These are phyloP conservation scores for Sphenopsis melanotis DNA, from an alignment of 2,797 vertebrate species.

Conservation along the genomic window DNA sequence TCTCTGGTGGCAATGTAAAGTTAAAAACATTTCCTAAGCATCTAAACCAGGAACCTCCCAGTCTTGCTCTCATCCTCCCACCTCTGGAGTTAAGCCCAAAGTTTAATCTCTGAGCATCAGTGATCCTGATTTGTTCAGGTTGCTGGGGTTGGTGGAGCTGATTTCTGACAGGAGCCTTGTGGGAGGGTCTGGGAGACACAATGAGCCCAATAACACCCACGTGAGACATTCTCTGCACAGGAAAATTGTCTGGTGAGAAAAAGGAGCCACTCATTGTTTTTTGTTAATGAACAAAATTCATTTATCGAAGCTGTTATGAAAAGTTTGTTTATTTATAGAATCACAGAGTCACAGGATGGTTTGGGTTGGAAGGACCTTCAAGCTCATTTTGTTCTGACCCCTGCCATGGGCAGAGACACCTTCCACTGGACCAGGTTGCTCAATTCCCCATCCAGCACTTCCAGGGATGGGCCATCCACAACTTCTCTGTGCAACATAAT, in stretches of 20 bases:
- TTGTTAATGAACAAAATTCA: background rate
- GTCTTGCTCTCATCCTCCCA: background rate
- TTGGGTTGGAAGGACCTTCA: background rate
- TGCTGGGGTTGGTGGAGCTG: background rate
- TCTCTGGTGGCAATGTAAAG: background rate
- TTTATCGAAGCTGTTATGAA: background rate
- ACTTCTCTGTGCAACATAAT: background rate
- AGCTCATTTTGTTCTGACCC: background rate
- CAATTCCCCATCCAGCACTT: background rate
- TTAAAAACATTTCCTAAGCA: background rate
- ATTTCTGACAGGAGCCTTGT: background rate
- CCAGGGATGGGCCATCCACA: background rate
- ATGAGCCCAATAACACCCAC: rapidly evolving
- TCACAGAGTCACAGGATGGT: background rate
- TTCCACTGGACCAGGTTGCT: rapidly evolving
- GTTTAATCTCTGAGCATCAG: background rate
- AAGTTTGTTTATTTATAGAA: background rate
- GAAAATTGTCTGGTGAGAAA: background rate
- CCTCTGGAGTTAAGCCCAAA: background rate
- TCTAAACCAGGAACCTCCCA: background rate
- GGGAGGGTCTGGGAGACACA: rapidly evolving
- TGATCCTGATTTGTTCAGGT: background rate
- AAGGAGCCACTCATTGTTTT: rapidly evolving
- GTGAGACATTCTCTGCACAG: rapidly evolving
- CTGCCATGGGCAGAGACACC: background rate